Conservation (phyloP, 2,888 invertebrate species). For the Empis livida region DNA sequence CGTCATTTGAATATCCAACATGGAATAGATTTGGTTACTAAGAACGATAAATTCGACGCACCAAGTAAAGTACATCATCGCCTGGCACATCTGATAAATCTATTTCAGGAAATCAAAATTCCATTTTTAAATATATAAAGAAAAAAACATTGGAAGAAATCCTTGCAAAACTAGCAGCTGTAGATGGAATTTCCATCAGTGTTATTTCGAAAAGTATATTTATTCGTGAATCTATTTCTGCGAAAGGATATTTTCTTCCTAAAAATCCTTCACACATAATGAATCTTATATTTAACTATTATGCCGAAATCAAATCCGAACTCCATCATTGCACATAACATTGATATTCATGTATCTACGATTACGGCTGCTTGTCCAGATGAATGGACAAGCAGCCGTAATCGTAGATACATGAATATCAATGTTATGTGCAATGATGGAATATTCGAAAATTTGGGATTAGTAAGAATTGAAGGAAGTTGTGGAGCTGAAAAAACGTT, state of each 20-base stretch:
- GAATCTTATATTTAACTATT: not conserved
- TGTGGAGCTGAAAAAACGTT: slow-evolving; percentile 2
- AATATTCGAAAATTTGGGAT: slow-evolving; percentile 2
- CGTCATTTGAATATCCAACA: not conserved
- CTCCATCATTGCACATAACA: slow-evolving; percentile 2
- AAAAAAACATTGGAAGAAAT: slow-evolving; percentile 1
- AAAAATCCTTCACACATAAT: not conserved
- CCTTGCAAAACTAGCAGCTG: not conserved
- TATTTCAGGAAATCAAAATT: slow-evolving; percentile 3
- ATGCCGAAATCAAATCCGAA: not conserved
- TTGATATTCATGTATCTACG: not conserved
- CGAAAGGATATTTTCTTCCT: slow-evolving; percentile 2
- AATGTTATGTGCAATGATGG: slow-evolving; percentile 2
- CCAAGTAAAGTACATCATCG: not conserved
- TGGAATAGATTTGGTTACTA: not conserved
- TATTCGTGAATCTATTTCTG: slow-evolving; percentile 1
- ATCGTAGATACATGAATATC: not conserved
- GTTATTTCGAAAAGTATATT: not conserved
- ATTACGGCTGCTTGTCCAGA: not conserved
- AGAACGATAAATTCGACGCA: slow-evolving; percentile 1
- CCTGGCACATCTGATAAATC: not conserved
- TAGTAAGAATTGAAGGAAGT: slow-evolving; percentile 2
- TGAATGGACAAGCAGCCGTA: not conserved
- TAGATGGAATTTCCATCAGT: not conserved
- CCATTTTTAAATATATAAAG: slow-evolving; percentile 2